These are phyloP conservation scores for Pelodytes ibericus DNA, from an alignment of 2,797 vertebrate genomes.

Conservation along the genomic window DNA sequence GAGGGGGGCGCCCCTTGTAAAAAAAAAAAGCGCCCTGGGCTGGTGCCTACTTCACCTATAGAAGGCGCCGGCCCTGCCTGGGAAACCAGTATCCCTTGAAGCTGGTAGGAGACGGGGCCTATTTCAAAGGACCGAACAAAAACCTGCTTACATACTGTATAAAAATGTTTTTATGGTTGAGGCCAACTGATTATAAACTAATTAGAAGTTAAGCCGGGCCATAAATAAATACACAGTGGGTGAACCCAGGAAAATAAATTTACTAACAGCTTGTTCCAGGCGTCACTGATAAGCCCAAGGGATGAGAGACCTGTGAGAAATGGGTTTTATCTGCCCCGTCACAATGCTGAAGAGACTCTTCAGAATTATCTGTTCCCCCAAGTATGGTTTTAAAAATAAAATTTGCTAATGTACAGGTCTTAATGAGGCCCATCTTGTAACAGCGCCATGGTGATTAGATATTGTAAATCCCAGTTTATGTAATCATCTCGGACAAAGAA, in stretches of 20 bases:
- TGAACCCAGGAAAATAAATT: neutral
- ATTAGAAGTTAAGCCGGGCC: no score
- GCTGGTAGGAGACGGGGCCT: no score
- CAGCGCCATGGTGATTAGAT: slow-evolving; percentile 38
- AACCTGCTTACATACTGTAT: no score
- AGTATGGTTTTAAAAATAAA: slow-evolving; percentile 37
- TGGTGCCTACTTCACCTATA: no score
- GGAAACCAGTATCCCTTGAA: no score
- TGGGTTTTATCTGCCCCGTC: slow-evolving; percentile 35
- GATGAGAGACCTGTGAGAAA: slow-evolving; percentile 17
- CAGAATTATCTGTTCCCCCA: slow-evolving; percentile 39
- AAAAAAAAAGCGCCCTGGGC: no score
- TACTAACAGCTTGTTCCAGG: slow-evolving; percentile 33
- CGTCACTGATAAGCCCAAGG: slow-evolving; percentile 32
- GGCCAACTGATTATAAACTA: no score
- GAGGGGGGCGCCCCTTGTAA: no score
- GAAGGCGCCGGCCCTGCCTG: no score
- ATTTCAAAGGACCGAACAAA: no score
- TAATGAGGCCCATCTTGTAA: slow-evolving; percentile 27
- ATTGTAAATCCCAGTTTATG: slow-evolving; percentile 6
- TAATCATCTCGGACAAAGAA: slow-evolving; percentile 12
- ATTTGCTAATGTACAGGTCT: slow-evolving; percentile 22
- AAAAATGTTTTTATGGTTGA: no score
- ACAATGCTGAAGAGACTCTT: slow-evolving; percentile 47
- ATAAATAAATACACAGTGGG: neutral